A percentile compares a stretch with the other conserved stretches of the same genome.
These are phyloP conservation scores for Agonopterix arenella DNA, from an alignment of 2,888 invertebrate species.

Conservation along the genomic window DNA sequence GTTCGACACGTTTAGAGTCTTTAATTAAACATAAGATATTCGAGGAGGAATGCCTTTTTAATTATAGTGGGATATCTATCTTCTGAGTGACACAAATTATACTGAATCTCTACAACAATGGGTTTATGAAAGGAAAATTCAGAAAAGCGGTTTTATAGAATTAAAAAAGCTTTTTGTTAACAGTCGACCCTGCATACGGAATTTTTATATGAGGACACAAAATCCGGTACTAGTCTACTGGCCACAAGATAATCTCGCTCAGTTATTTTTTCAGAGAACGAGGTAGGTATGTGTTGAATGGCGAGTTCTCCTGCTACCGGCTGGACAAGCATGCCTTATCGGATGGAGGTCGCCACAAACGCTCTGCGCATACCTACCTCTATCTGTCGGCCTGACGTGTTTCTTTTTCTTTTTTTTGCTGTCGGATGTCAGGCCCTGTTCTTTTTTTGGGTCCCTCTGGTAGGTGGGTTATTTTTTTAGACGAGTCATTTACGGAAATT, in stretches of 20 bases:
- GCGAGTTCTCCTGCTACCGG: conserved; percentile 39
- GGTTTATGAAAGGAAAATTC: no score
- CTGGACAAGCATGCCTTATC: conserved; percentile 47
- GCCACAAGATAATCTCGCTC: conserved; percentile 3
- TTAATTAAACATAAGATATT: conserved; percentile 11
- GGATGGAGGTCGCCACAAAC: conserved; percentile 44
- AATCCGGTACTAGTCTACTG: background rate
- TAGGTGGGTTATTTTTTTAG: background rate
- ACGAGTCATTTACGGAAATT: background rate
- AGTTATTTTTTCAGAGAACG: conserved; percentile 37
- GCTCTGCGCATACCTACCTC: conserved; percentile 25
- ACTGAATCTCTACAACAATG: no score
- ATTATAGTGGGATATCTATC: conserved; percentile 15
- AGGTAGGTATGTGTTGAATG: conserved; percentile 35
- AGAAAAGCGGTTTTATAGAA: no score
- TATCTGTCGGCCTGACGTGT: conserved; percentile 21
- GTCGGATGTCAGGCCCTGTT: conserved; percentile 15
- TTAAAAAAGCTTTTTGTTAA: no score
- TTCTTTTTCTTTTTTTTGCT: conserved; percentile 31
- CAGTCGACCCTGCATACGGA: no score
- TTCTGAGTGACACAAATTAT: background rate
- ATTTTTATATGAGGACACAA: background rate
- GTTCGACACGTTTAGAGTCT: background rate
- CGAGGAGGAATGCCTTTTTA: conserved; percentile 28
- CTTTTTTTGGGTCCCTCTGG: background rate